Base-by-base conservation (phyloP, 2,113 vertebrate species). In the Scomber scombrus region DNA sequence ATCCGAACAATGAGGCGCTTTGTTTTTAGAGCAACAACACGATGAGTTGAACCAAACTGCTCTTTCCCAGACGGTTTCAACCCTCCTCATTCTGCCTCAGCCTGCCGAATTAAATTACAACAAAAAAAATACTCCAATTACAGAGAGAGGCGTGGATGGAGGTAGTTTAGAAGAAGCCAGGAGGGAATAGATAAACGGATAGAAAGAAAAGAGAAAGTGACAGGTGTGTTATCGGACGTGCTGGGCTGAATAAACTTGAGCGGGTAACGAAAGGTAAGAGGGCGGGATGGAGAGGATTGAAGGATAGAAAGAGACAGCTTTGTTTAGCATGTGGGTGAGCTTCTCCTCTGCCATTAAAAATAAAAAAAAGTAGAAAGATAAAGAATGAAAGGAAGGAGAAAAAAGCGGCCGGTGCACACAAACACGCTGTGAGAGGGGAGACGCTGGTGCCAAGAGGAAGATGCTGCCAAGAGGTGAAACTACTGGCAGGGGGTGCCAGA, bases 321-420 rank as follows among this genome's bases (percentile, higher is more conserved):
- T 40, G 18, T 71, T 77, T 16, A 81, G 58, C 56, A 81, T 0
- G 16, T 5, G 66, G 23, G 23, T 15, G 49, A 26, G 15, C 15
- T 3, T 75, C 46, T 52, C 54, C 43, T 47, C 60, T 77, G 82
- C 81, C 78, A 84, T 26, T 26, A 26, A 26, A 26, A 26, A n/a
- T n/a, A n/a, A 26, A 31, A 71, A 46, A 29, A 58, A 57, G 72
- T 43, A 65, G 52, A 63, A 21, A 76, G 78, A 80, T 6, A 34
- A 89, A 79, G 47, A 68, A 45, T 71, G 50, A 71, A 66, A 80
- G 52, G 74, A 64, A 80, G 81, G 23, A 26, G 23, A 26, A 26
- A 79, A 18, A 80, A 80, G 69, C 8, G 51, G 57, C 72, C 12
- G 40, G 49, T 47, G 26, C 61, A 71, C 55, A 71, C 19, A 26